phyloP scores from a whole-genome alignment of 2,888 invertebrate genomes.

The Cancer borealis region DNA sequence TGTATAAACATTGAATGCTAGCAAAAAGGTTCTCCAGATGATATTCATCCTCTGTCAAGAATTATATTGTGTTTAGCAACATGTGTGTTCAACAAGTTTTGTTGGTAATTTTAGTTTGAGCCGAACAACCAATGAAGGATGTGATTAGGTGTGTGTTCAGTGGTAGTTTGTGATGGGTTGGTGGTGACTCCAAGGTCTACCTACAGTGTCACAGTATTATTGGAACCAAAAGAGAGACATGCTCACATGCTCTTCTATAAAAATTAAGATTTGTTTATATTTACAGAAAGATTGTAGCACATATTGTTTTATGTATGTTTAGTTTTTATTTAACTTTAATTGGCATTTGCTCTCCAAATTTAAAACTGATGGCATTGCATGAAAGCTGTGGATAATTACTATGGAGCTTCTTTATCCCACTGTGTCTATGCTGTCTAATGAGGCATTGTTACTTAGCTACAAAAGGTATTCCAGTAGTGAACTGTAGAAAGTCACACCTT shows the following conservation, averaged over 20 bases:
- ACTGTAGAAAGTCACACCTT: conserved; percentile 28
- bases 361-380: conserved; percentile 2
- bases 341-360: conserved; percentile 15
- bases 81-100: neutral
- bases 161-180: neutral
- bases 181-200: neutral
- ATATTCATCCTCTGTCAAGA: neutral
- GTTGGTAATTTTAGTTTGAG: neutral
- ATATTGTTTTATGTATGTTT: neutral
- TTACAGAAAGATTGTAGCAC: neutral
- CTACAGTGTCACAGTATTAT: neutral
- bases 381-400: conserved; percentile 8
- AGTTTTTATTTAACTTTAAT: neutral
- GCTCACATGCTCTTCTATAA: neutral
- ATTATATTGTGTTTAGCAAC: neutral
- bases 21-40: neutral
- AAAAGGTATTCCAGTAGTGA: conserved; percentile 23
- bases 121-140: neutral
- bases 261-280: neutral
- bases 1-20: neutral
- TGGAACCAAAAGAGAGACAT: neutral
- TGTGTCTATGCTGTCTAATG: conserved; percentile 24
- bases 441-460: neutral
- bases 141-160: neutral
- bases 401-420: conserved; percentile 29